These are phyloP conservation scores for Anableps anableps DNA, from an alignment of 2,797 vertebrate species.

Conservation along the genomic window DNA sequence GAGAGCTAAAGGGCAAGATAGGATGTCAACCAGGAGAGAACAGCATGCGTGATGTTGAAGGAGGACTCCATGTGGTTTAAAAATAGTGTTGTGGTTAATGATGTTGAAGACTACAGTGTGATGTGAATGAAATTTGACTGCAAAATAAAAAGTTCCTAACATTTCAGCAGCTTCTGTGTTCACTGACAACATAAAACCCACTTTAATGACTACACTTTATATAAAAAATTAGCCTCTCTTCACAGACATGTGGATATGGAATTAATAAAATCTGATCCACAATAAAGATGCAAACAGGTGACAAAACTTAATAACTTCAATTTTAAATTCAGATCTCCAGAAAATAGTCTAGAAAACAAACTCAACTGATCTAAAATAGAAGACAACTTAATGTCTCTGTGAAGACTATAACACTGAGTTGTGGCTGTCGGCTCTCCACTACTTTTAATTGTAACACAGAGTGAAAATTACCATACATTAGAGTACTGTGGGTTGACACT, in stretches of 20 bases:
- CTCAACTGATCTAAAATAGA: conserved; percentile 40
- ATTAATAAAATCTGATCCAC: conserved; percentile 8
- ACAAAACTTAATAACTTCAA: conserved; percentile 13
- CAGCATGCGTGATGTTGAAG: neutral
- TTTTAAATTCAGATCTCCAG: conserved; percentile 25
- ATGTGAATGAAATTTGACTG: neutral
- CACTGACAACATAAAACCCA: neutral
- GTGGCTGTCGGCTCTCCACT: conserved; percentile 69
- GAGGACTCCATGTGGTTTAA: neutral
- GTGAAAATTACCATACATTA: conserved; percentile 73
- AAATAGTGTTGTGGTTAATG: neutral
- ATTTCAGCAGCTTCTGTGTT: neutral
- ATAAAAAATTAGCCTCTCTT: neutral
- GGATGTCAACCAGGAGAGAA: neutral
- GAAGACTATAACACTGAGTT: conserved; percentile 67
- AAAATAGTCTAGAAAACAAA: conserved; percentile 34
- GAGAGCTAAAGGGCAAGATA: neutral
- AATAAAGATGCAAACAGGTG: neutral
- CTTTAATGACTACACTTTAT: neutral
- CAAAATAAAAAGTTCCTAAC: neutral
- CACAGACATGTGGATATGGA: neutral
- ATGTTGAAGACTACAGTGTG: neutral
- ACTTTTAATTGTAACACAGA: conserved; percentile 75
- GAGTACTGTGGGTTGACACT: conserved; percentile 41
- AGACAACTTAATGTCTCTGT: conserved; percentile 47